Conservation (phyloP, 2,888 invertebrate species). For the Papilio demoleus region DNA sequence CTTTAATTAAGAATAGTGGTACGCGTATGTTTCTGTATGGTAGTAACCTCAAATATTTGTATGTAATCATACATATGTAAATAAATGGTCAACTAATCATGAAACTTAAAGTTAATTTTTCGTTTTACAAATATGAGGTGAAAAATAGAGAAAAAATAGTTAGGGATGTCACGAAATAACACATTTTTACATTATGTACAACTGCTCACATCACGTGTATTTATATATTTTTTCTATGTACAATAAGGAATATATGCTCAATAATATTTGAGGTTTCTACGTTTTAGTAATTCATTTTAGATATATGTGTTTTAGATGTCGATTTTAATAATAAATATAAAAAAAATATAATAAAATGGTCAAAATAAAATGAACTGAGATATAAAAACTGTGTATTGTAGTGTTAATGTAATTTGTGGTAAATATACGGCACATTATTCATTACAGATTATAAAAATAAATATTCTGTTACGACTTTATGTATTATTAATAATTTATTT, state of each 20-base stretch:
- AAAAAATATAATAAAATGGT: constrained; percentile 59
- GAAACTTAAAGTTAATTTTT: too few species aligned
- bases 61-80: neutral
- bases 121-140: too few species aligned
- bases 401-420: constrained; percentile 54
- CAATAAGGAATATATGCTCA: constrained; percentile 44
- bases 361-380: constrained; percentile 80
- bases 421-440: constrained; percentile 27
- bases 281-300: constrained; percentile 41
- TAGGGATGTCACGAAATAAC: too few species aligned
- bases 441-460: neutral
- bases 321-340: constrained; percentile 52
- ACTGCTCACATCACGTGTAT: constrained; percentile 31
- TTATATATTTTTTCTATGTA: constrained; percentile 11
- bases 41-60: constrained; percentile 46
- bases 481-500: too few species aligned
- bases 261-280: constrained; percentile 48
- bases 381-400: constrained; percentile 66
- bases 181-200: constrained; percentile 38
- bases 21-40: constrained; percentile 26
- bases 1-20: constrained; percentile 4
- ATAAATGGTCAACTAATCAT: neutral
- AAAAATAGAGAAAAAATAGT: neutral
- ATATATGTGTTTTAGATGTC: constrained; percentile 55
- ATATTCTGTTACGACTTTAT: too few species aligned